Base-by-base conservation (phyloP, 2,797 vertebrate species). In the Chaetodon trifasciatus region DNA sequence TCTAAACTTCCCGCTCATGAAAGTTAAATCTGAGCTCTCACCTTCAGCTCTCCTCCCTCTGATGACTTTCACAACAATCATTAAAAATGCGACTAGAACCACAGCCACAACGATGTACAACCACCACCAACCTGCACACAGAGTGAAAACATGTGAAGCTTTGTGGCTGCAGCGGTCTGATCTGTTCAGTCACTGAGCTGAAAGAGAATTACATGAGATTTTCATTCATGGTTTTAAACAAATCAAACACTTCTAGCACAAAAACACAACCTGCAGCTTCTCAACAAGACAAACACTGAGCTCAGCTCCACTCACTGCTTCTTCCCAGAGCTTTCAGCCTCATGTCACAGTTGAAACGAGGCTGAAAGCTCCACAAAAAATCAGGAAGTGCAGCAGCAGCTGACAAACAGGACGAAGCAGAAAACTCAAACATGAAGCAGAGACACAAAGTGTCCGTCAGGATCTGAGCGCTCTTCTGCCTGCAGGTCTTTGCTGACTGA, bases 11-110 rank as follows among this genome's bases (percentile, higher is more conserved):
- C 12, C 4, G 19, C 23, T 21, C 5, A 1, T 6, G 2, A 49
- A 37, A 47, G 16, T 8, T 13, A 21, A 0, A 1, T 37, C 10
- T 39, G 16, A 44, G 39, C 11, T 74, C 55, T 81, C 64, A 81
- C 83, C 65, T 76, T 57, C 66, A 32, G 0, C 5, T 76, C 15
- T 74, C 47, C 24, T 81, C 40, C 60, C 23, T 8, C 0, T 44
- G 17, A 77, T 16, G 42, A 64, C 12, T 1, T 8, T 28, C 37
- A 69, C 62, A 10, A n/a, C 23, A 2, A 19, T 58, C 8, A 71
- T 28, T 1, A 78, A 1, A 5, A 85, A 37, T 13, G 23, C 49
- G 0, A 11, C 17, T 28, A 74, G 56, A 69, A 32, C 19, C 17
- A 37, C 44, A 15, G 44, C 17, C 16, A 19, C 15, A 11, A 63